These are phyloP conservation scores for Drosophila varians DNA, from an alignment of 1,140 invertebrate species.

Conservation along the genomic window DNA sequence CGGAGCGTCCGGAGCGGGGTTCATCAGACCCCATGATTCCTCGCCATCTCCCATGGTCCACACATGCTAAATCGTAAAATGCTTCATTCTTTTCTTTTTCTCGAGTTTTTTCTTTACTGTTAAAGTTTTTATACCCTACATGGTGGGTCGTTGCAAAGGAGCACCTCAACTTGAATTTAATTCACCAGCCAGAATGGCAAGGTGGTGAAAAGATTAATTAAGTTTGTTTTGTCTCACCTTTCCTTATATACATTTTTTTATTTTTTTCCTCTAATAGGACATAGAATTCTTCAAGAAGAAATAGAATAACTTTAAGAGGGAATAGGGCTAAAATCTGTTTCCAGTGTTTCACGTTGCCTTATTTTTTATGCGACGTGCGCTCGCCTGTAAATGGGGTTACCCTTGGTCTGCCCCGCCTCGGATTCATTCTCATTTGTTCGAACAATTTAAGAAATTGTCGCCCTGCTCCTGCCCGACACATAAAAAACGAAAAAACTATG, in stretches of 20 bases:
- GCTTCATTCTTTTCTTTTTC: slow-evolving; percentile 34
- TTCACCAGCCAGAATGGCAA: too few relatives aligned
- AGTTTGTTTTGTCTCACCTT: too few relatives aligned
- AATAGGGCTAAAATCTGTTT: slow-evolving; percentile 10
- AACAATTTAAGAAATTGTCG: slow-evolving; percentile 77
- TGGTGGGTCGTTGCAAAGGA: background rate
- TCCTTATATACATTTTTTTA: too few relatives aligned
- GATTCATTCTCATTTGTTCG: slow-evolving; percentile 62
- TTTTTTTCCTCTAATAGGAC: too few relatives aligned
- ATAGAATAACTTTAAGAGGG: background rate
- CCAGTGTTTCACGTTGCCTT: background rate
- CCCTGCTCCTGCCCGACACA: slow-evolving; percentile 26
- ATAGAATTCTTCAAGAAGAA: background rate
- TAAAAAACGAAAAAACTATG: slow-evolving; percentile 19
- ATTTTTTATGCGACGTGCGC: slow-evolving; percentile 53
- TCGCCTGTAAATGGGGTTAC: slow-evolving; percentile 50
- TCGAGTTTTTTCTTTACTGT: slow-evolving; percentile 32
- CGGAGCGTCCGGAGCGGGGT: slow-evolving; percentile 6
- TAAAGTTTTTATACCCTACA: slow-evolving; percentile 51
- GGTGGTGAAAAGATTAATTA: too few relatives aligned
- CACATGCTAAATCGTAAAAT: slow-evolving; percentile 77
- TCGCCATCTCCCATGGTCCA: slow-evolving; percentile 23
- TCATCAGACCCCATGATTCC: slow-evolving; percentile 11
- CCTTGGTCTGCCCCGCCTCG: slow-evolving; percentile 10
- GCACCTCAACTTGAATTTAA: background rate